These are phyloP conservation scores for Poeciliopsis infans DNA, from an alignment of 2,797 vertebrate genomes.

Conservation along the genomic window DNA sequence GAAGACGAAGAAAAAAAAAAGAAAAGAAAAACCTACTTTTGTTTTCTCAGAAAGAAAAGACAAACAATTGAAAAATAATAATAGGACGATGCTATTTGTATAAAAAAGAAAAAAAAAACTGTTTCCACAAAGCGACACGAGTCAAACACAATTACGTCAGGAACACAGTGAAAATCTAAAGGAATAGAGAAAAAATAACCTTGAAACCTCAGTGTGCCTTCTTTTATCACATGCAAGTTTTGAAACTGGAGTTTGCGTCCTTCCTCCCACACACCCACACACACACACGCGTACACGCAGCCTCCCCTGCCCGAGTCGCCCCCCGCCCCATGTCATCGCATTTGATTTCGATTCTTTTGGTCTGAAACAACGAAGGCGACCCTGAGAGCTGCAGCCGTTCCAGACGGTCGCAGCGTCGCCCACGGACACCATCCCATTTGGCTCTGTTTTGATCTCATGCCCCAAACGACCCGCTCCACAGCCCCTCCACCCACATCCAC, in stretches of 20 bases:
- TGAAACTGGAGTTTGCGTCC: conserved; percentile 87
- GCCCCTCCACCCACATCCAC: background rate
- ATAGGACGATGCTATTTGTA: conserved; percentile 83
- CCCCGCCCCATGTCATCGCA: conserved; percentile 35
- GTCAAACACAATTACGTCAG: conserved; percentile 76
- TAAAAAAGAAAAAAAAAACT: conserved; percentile 55
- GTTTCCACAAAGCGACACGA: conserved; percentile 76
- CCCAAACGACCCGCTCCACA: background rate
- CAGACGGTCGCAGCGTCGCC: conserved; percentile 54
- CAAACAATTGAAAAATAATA: conserved; percentile 75
- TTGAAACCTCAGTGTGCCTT: conserved; percentile 94
- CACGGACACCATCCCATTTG: conserved; percentile 69
- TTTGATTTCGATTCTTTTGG: conserved; percentile 51
- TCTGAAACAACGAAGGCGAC: conserved; percentile 66
- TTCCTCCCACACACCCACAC: conserved; percentile 42
- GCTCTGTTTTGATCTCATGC: conserved; percentile 59
- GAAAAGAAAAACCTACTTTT: conserved; percentile 70
- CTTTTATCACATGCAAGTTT: conserved; percentile 90
- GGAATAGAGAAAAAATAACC: conserved; percentile 82
- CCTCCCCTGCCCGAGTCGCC: conserved; percentile 30
- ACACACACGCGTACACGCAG: conserved; percentile 20
- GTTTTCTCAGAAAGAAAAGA: conserved; percentile 79
- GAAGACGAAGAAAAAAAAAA: conserved; percentile 32
- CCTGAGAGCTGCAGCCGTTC: conserved; percentile 60
- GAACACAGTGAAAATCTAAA: conserved; percentile 77